Conservation (phyloP, 2,888 invertebrate genomes). For the Vannuccia rotundouncinata region DNA sequence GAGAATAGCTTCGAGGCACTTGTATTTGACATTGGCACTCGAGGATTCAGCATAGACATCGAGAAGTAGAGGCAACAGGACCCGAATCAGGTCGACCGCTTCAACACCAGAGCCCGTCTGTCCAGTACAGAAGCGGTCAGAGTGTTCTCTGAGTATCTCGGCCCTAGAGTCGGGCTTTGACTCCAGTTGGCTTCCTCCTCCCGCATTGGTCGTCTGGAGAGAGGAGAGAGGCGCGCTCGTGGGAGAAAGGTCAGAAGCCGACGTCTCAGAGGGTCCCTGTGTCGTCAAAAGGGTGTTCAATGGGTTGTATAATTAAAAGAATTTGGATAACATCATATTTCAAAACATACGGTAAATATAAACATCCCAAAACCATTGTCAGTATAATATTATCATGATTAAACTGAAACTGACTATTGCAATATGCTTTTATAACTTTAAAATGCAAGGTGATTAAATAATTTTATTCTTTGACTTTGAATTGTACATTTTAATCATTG, state of each 20-base stretch:
- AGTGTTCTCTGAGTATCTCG: slow-evolving; percentile 66
- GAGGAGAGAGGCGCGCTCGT: not conserved
- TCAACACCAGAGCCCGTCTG: slow-evolving; percentile 21
- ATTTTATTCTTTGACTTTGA: no score
- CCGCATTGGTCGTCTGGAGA: not conserved
- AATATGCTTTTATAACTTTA: no score
- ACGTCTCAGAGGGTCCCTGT: not conserved
- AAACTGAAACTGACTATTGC: no score
- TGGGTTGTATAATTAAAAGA: no score
- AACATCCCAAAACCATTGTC: no score
- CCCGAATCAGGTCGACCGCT: slow-evolving; percentile 31
- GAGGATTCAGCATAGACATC: slow-evolving; percentile 30
- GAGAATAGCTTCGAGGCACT: slow-evolving; percentile 86
- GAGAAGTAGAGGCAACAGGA: slow-evolving; percentile 23
- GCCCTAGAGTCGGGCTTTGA: slow-evolving; percentile 63
- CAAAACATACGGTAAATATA: no score
- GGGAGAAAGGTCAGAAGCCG: not conserved
- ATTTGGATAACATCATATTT: no score
- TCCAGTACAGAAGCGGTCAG: slow-evolving; percentile 56
- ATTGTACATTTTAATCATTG: no score
- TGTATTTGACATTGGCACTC: slow-evolving; percentile 51
- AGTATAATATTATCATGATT: no score
- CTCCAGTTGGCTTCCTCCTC: not conserved
- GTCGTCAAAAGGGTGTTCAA: not conserved
- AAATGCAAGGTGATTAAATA: no score